phyloP scores from a whole-genome alignment of 1,140 invertebrate genomes.

The Calliphora vicina region DNA sequence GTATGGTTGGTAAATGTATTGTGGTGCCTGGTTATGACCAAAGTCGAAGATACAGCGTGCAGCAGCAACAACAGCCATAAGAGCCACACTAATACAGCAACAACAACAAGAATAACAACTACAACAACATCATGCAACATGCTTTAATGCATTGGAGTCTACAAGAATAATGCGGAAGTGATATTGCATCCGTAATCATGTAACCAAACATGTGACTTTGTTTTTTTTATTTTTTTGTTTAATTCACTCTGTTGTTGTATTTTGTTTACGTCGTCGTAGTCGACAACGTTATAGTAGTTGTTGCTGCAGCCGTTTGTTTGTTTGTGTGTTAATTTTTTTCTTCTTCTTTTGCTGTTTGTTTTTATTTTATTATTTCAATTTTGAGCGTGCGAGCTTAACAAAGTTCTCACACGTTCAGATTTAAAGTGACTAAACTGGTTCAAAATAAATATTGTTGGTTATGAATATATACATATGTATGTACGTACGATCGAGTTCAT shows the following conservation, averaged over 20 bases:
- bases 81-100: not conserved
- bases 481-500: not conserved
- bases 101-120: not conserved
- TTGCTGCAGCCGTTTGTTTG: not conserved
- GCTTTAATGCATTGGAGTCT: not conserved
- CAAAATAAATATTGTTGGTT: slow-evolving; percentile 31
- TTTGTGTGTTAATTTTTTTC: slow-evolving; percentile 27
- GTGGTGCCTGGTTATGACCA: not conserved
- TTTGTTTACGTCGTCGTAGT: not conserved
- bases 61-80: not conserved
- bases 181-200: slow-evolving; percentile 35
- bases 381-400: slow-evolving; percentile 28
- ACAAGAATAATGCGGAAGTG: slow-evolving; percentile 34
- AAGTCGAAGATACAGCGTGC: not conserved
- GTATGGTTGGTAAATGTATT: not conserved
- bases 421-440: slow-evolving; percentile 32
- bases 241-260: not conserved
- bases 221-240: slow-evolving; percentile 2
- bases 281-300: not conserved
- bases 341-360: slow-evolving; percentile 22
- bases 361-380: slow-evolving; percentile 29
- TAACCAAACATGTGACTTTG: slow-evolving; percentile 36
- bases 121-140: slow-evolving; percentile 1
- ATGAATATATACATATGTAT: slow-evolving; percentile 20
- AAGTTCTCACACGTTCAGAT: slow-evolving; percentile 32